A percentile compares a stretch with the other conserved stretches of the same genome.
Evolutionary conservation across 2,113 vertebrate species (phyloP).

Genomic region (Cebus imitator): DNA sequence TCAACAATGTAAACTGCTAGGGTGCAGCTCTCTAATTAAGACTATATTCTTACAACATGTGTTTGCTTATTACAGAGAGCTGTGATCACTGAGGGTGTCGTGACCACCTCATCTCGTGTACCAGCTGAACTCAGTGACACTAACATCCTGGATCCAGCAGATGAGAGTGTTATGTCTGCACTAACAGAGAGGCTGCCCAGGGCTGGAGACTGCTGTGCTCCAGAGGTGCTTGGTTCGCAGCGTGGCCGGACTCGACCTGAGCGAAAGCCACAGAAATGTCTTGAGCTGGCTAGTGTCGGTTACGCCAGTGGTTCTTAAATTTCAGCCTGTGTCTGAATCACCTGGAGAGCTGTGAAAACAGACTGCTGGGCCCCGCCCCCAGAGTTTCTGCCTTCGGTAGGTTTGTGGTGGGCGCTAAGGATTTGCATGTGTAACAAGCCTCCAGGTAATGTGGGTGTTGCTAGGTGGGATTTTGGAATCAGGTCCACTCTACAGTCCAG

Average conservation of each 20-base stretch:
- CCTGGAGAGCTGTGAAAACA: background rate
- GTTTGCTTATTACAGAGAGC: constrained; percentile 43
- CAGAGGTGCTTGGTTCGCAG: background rate
- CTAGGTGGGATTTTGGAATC: background rate
- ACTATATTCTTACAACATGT: constrained; percentile 35
- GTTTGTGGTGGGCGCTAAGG: background rate
- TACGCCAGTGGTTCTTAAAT: background rate
- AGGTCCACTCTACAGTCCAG: background rate
- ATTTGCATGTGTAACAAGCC: background rate
- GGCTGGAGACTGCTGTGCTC: background rate
- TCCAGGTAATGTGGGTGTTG: background rate
- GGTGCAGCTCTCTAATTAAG: constrained; percentile 18
- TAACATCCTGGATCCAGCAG: constrained; percentile 3
- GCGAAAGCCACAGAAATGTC: background rate
- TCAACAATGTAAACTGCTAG: background rate
- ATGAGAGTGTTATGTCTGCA: background rate
- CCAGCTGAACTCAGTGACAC: constrained; percentile 18
- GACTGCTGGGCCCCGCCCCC: background rate
- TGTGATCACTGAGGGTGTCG: background rate
- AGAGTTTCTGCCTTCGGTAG: background rate
- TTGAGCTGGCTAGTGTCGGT: background rate
- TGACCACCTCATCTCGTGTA: background rate
- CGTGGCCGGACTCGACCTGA: background rate
- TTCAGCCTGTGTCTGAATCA: background rate
- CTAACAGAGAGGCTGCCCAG: background rate